A percentile compares a stretch with the other conserved stretches of the same genome.
These are phyloP conservation scores for Nowickia ferox DNA, from an alignment of 2,888 invertebrate genomes.

Conservation along the genomic window DNA sequence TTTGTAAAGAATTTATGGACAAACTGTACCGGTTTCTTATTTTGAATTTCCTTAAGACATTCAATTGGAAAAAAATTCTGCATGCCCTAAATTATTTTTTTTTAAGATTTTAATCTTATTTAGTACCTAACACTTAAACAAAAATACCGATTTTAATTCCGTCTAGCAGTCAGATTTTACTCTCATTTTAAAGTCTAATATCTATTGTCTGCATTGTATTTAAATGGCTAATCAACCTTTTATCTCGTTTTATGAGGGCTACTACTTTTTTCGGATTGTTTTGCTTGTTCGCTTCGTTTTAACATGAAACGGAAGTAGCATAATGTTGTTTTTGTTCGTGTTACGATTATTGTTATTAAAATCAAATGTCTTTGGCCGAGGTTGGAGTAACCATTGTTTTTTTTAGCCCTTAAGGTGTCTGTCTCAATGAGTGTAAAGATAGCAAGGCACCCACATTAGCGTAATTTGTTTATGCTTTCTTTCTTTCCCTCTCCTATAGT, in stretches of 20 bases:
- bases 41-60: not conserved
- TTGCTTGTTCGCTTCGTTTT: not conserved
- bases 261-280: not conserved
- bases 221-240: slow-evolving; percentile 33
- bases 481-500: not conserved
- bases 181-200: not conserved
- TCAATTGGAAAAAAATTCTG: not conserved
- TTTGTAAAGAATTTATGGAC: not conserved
- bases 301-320: slow-evolving; percentile 60
- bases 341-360: slow-evolving; percentile 44
- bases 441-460: slow-evolving; percentile 48
- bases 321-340: slow-evolving; percentile 25
- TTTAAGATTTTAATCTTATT: not conserved
- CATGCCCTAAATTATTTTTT: not conserved
- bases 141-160: slow-evolving; percentile 18
- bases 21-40: not conserved
- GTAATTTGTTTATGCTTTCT: slow-evolving; percentile 52
- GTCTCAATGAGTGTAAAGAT: slow-evolving; percentile 38
- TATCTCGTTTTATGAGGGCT: slow-evolving; percentile 38
- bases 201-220: slow-evolving; percentile 11
- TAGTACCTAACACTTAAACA: not conserved
- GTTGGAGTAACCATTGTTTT: slow-evolving; percentile 20
- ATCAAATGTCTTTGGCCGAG: slow-evolving; percentile 41
- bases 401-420: slow-evolving; percentile 48
- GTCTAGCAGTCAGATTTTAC: slow-evolving; percentile 7